phyloP scores from a whole-genome alignment of 2,113 vertebrate genomes.

The Esox niger region DNA sequence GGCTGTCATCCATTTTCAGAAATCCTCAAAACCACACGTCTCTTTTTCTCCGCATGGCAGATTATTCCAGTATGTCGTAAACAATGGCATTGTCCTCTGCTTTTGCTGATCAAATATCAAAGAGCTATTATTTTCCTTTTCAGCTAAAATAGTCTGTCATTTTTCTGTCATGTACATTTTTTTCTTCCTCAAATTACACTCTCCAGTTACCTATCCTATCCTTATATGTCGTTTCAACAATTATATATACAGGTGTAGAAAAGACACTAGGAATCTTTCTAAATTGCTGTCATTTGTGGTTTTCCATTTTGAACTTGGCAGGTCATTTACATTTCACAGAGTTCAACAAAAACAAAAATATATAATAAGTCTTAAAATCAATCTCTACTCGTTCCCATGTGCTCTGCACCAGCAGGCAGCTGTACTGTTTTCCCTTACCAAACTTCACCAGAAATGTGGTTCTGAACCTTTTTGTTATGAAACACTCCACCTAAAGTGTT shows the following conservation, averaged over 20 bases:
- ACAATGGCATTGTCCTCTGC: conserved; percentile 38
- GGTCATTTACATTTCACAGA: neutral
- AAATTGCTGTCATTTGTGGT: conserved; percentile 18
- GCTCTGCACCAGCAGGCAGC: too few relatives aligned
- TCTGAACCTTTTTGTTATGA: conserved; percentile 6
- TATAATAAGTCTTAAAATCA: too few relatives aligned
- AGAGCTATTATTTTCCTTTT: conserved; percentile 16
- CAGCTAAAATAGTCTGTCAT: conserved; percentile 40
- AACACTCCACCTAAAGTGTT: conserved; percentile 11
- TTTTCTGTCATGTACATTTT: conserved; percentile 33
- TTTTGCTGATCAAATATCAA: neutral
- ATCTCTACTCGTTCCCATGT: too few relatives aligned
- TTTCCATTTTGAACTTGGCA: conserved; percentile 35
- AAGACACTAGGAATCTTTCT: conserved; percentile 9
- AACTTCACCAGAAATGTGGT: conserved; percentile 20
- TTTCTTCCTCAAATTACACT: conserved; percentile 14
- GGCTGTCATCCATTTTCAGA: conserved; percentile 44
- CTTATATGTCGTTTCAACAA: neutral
- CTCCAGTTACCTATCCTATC: conserved; percentile 38
- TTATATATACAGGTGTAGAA: conserved; percentile 25
- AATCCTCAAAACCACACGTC: conserved; percentile 33
- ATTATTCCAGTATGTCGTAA: conserved; percentile 51
- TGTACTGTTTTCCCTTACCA: conserved; percentile 6
- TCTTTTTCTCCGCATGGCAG: conserved; percentile 20
- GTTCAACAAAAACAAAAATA: too few relatives aligned